These are phyloP conservation scores for Hyperopisus bebe DNA, from an alignment of 2,113 vertebrate genomes.

Conservation along the genomic window DNA sequence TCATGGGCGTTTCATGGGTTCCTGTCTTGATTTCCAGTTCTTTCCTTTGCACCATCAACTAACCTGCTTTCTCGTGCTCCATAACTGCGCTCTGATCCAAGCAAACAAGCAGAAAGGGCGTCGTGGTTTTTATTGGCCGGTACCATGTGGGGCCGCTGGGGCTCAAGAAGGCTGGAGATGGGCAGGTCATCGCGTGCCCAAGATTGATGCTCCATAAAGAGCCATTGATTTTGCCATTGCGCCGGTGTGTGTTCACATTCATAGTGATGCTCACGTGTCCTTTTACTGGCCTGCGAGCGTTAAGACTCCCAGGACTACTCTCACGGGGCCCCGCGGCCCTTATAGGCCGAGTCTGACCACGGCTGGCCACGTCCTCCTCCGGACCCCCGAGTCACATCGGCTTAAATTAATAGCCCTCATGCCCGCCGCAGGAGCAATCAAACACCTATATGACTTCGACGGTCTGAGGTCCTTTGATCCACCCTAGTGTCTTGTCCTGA, in stretches of 20 bases:
- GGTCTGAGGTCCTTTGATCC: slow-evolving; percentile 27
- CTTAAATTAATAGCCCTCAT: slow-evolving; percentile 63
- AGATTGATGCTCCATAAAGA: slow-evolving; percentile 70
- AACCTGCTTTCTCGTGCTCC: slow-evolving; percentile 36
- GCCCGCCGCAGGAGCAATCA: slow-evolving; percentile 54
- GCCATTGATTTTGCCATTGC: slow-evolving; percentile 71
- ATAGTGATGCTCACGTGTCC: slow-evolving; percentile 67
- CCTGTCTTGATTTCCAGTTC: slow-evolving; percentile 40
- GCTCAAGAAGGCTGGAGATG: slow-evolving; percentile 41
- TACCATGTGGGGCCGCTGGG: neutral
- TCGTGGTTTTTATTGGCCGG: slow-evolving; percentile 38
- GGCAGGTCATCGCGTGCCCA: slow-evolving; percentile 51
- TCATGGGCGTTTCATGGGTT: neutral
- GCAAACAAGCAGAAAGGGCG: slow-evolving; percentile 43
- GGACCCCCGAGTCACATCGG: slow-evolving; percentile 58
- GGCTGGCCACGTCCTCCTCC: slow-evolving; percentile 43
- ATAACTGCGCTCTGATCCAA: slow-evolving; percentile 1
- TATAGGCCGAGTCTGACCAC: slow-evolving; percentile 43
- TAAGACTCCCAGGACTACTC: slow-evolving; percentile 54
- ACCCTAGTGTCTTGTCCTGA: slow-evolving; percentile 21
- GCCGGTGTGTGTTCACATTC: slow-evolving; percentile 66
- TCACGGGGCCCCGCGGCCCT: slow-evolving; percentile 51
- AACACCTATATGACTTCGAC: slow-evolving; percentile 50
- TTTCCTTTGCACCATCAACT: neutral
- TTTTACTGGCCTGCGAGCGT: slow-evolving; percentile 57